Evolutionary conservation across 2,797 vertebrate genomes (phyloP).

Genomic region (Champsocephalus gunnari): DNA sequence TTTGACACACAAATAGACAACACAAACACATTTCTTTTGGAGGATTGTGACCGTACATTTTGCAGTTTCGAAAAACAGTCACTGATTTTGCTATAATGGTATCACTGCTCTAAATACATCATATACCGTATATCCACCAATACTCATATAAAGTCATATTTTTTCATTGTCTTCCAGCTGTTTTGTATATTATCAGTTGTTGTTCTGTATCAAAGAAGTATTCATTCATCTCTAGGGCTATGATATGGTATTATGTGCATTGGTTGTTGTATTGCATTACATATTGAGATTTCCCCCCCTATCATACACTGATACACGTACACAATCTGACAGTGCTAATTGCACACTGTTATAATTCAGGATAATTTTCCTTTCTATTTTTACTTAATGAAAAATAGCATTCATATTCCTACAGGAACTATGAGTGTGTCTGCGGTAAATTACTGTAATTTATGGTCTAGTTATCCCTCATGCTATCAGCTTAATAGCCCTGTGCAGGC

Average conservation of each 20-base stretch:
- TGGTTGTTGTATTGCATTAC: constrained; percentile 7
- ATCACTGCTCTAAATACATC: constrained; percentile 3
- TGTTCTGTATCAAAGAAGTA: not conserved
- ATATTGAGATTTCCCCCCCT: not conserved
- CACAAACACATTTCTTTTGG: not conserved
- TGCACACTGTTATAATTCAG: constrained; percentile 7
- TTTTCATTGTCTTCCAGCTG: not conserved
- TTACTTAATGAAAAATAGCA: constrained; percentile 54
- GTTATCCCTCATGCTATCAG: constrained; percentile 49
- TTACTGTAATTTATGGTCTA: constrained; percentile 63
- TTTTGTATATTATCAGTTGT: not conserved
- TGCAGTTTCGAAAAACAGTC: not conserved
- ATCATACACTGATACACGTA: not conserved
- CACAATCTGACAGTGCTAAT: constrained; percentile 15
- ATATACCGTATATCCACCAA: too few species aligned
- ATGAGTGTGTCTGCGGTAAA: constrained; percentile 57
- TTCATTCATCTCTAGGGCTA: not conserved
- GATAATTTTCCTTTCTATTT: constrained; percentile 18
- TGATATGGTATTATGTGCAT: not conserved
- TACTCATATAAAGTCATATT: too few species aligned
- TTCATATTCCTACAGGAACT: constrained; percentile 61
- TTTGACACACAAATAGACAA: not conserved
- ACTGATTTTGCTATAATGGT: not conserved
- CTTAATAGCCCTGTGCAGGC: constrained; percentile 48
- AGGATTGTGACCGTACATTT: not conserved